Evolutionary conservation across 2,797 vertebrate genomes (phyloP).

Genomic region (Epinephelus coioides): DNA sequence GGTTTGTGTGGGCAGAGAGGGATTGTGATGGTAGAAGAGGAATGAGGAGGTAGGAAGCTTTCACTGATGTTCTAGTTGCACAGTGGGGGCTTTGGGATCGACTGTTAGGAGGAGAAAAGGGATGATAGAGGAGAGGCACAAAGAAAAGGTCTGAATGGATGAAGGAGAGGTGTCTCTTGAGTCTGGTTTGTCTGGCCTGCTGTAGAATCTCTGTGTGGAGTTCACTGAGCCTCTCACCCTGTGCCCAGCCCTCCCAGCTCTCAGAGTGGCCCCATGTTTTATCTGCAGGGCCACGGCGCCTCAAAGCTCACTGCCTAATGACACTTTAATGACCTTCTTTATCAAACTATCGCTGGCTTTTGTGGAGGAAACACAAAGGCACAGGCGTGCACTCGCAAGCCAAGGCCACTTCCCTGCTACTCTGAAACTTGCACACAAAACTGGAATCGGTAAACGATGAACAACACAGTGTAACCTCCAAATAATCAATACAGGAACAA

Average conservation of each 20-base stretch:
- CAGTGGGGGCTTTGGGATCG: conserved; percentile 39
- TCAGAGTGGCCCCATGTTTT: conserved; percentile 73
- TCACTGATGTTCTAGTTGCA: conserved; percentile 38
- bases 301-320: conserved; percentile 80
- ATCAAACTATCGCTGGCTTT: conserved; percentile 78
- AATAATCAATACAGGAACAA: conserved; percentile 49
- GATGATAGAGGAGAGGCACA: conserved; percentile 17
- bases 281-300: conserved; percentile 73
- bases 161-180: conserved; percentile 10
- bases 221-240: conserved; percentile 30
- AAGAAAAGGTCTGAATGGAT: conserved; percentile 12
- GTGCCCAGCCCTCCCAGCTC: conserved; percentile 36
- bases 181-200: conserved; percentile 24
- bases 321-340: conserved; percentile 84
- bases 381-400: conserved; percentile 39
- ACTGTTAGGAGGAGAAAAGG: conserved; percentile 17
- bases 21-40: conserved; percentile 16
- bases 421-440: conserved; percentile 25
- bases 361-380: conserved; percentile 75
- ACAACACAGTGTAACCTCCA: neutral
- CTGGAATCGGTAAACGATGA: conserved; percentile 19
- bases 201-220: conserved; percentile 16
- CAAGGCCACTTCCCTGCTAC: conserved; percentile 13
- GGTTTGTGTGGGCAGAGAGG: conserved; percentile 54
- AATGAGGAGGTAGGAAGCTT: conserved; percentile 26